Base-by-base conservation (phyloP, 2,888 invertebrate genomes). In the Heliothis peltigera region DNA sequence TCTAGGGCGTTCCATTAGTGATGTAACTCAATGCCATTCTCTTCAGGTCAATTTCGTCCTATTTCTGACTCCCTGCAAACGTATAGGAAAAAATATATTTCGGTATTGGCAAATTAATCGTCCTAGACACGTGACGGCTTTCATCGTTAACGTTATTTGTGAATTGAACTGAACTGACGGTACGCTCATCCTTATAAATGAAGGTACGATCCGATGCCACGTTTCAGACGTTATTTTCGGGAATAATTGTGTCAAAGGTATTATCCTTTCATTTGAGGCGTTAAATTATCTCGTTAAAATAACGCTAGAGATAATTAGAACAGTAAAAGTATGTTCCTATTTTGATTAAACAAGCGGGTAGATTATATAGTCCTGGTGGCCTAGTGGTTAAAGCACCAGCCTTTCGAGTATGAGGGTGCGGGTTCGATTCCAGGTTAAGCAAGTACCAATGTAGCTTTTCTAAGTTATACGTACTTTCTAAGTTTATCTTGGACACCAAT, bases 21-120 rank as follows among this genome's bases (percentile, higher is more conserved):
- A 60, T 44, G 77, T 75, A 79, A 79, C 68, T 70, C 61, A 72
- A 77, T 65, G 75, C 70, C 64, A 43, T 55, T 59, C 59, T 61
- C 54, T 63, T 44, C 63, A 64, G 73, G 66, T 79, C 78, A 70
- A 73, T 79, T 79, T 68, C 79, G 35, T 35, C 58, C 57, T 61
- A 67, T 77, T 75, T 75, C 61, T 42, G 56, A 51, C 47, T 51
- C 64, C 55, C 44, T 54, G 32, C 53, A 43, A 48, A 57, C 61
- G 60, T 65, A 28, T 70, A 59, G 60, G 51, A 70, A 75, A n/a
- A 62, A 67, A 64, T 51, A 64, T 64, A 74, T 76, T 71, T 71
- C 53, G 48, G 58, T 57, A 48, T 65, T 58, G 58, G 64, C 43
- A 62, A 80, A 61, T 78, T 77, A 74, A 80, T 80, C 61, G 67